A percentile compares a stretch with the other conserved stretches of the same genome.
phyloP scores from a whole-genome alignment of 1,140 invertebrate species.

The Frieseomelitta varia region DNA sequence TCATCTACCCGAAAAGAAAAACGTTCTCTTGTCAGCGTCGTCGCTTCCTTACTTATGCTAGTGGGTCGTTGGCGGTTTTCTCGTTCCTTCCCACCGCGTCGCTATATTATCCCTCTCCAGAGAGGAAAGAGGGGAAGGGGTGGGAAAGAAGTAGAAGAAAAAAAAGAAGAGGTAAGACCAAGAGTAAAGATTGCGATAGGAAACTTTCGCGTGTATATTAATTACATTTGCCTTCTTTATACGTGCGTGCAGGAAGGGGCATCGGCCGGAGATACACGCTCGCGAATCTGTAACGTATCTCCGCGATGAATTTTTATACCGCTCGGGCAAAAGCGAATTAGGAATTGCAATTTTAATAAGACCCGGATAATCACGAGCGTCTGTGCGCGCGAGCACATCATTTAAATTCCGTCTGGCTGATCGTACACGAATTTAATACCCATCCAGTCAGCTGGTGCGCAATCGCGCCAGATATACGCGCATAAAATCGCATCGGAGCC shows the following conservation, averaged over 20 bases:
- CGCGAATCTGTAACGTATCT: background rate
- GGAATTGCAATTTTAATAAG: conserved; percentile 15
- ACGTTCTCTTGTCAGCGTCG: background rate
- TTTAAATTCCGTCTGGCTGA: background rate
- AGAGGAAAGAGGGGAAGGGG: too few relatives aligned
- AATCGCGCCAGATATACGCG: too few relatives aligned
- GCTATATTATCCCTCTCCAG: conserved; percentile 5
- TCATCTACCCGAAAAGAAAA: conserved; percentile 25
- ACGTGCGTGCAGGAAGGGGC: too few relatives aligned
- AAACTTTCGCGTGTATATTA: conserved; percentile 27
- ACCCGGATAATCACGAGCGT: background rate
- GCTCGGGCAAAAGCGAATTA: background rate
- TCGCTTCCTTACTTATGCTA: background rate
- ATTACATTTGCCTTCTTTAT: background rate
- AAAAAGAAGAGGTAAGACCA: background rate
- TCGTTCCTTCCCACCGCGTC: background rate
- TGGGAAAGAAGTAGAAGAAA: background rate
- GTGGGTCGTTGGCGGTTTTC: background rate
- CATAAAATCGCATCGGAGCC: background rate
- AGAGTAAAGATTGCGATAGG: background rate
- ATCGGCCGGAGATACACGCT: background rate
- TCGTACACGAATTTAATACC: background rate
- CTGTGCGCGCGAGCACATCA: background rate
- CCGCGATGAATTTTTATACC: background rate
- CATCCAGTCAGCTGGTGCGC: background rate